Evolutionary conservation across 2,797 vertebrate genomes (phyloP).

Genomic region (Semotilus atromaculatus): DNA sequence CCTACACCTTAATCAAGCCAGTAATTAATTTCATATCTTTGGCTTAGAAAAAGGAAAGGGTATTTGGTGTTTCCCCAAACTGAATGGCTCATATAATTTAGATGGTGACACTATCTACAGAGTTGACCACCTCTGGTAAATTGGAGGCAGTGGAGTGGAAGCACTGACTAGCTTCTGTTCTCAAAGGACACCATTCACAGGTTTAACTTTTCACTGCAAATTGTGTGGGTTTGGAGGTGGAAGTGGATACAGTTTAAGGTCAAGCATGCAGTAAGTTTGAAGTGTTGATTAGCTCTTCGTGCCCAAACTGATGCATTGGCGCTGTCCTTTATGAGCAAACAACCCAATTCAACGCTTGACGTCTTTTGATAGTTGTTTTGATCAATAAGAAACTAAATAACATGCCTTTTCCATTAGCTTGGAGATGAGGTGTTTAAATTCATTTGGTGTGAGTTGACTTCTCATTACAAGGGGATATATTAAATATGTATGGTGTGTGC

Average conservation of each 20-base stretch:
- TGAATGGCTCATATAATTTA: slow-evolving; percentile 61
- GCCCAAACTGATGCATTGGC: slow-evolving; percentile 12
- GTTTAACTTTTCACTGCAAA: slow-evolving; percentile 53
- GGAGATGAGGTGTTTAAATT: slow-evolving; percentile 39
- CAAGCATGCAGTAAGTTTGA: slow-evolving; percentile 54
- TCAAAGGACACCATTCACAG: slow-evolving; percentile 52
- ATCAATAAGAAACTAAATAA: slow-evolving; percentile 24
- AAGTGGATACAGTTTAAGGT: slow-evolving; percentile 47
- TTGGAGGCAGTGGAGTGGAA: slow-evolving; percentile 85
- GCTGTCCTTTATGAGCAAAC: slow-evolving; percentile 28
- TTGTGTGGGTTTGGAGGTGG: slow-evolving; percentile 46
- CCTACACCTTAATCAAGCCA: slow-evolving; percentile 61
- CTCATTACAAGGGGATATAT: slow-evolving; percentile 21
- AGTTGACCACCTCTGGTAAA: slow-evolving; percentile 82
- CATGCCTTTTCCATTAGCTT: slow-evolving; percentile 28
- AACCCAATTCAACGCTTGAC: slow-evolving; percentile 8
- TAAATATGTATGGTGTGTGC: slow-evolving; percentile 7
- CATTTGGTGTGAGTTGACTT: slow-evolving; percentile 1
- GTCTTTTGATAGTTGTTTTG: slow-evolving; percentile 28
- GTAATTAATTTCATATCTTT: slow-evolving; percentile 67
- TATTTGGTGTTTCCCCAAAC: slow-evolving; percentile 63
- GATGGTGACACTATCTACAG: slow-evolving; percentile 75
- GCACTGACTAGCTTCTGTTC: slow-evolving; percentile 70
- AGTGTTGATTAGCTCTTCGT: slow-evolving; percentile 55
- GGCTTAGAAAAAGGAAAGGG: slow-evolving; percentile 28